Evolutionary conservation across 2,888 invertebrate species (phyloP).

Genomic region (Nowickia ferox): DNA sequence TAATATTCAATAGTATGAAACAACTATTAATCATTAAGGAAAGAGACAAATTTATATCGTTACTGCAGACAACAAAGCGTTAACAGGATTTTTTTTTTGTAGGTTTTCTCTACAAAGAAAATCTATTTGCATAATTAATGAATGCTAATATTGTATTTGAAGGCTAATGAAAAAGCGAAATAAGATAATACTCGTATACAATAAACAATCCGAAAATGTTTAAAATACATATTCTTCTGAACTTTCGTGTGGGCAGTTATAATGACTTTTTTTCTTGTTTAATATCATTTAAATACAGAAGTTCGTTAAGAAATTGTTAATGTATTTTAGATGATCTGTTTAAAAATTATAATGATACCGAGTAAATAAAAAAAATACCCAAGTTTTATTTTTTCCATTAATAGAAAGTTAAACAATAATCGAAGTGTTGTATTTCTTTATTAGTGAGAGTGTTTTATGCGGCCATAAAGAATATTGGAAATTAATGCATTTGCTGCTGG

Average conservation of each 20-base stretch:
- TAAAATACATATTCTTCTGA: constrained; percentile 30
- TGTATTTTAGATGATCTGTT: constrained; percentile 47
- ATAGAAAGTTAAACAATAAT: constrained; percentile 35
- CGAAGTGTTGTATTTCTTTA: background rate
- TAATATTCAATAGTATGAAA: constrained; percentile 9
- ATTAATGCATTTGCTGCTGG: constrained; percentile 13
- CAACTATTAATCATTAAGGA: constrained; percentile 50
- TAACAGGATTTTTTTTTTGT: constrained; percentile 1
- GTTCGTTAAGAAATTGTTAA: constrained; percentile 64
- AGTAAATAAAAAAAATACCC: background rate
- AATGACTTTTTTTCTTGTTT: constrained; percentile 7
- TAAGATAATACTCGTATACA: background rate
- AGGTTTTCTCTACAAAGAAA: background rate
- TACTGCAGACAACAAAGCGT: constrained; percentile 18
- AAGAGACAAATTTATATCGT: constrained; percentile 62
- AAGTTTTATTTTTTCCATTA: background rate
- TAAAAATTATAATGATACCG: constrained; percentile 25
- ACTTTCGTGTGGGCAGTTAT: constrained; percentile 31
- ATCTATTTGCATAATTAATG: constrained; percentile 66
- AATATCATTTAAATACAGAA: constrained; percentile 56
- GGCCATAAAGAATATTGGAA: background rate
- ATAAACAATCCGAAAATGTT: constrained; percentile 46
- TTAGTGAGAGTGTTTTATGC: background rate
- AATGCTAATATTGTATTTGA: constrained; percentile 52
- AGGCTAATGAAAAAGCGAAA: background rate